These are phyloP conservation scores for Numida meleagris DNA, from an alignment of 2,113 vertebrate species.

Conservation along the genomic window DNA sequence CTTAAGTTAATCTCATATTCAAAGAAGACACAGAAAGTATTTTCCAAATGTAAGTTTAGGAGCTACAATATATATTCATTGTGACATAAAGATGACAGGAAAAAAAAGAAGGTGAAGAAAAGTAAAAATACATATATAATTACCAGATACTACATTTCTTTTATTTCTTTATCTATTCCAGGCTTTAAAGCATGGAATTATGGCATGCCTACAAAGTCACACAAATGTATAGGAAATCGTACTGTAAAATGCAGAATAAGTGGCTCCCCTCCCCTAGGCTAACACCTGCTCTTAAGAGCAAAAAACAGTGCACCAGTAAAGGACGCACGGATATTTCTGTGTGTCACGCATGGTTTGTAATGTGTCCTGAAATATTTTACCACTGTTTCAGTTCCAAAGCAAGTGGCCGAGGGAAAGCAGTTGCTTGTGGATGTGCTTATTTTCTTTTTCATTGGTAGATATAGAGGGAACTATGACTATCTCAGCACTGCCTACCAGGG, in stretches of 20 bases:
- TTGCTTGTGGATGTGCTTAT: background rate
- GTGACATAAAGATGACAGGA: background rate
- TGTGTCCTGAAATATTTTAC: background rate
- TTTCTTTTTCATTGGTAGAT: background rate
- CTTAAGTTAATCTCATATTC: background rate
- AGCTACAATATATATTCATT: background rate
- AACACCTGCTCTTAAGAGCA: background rate
- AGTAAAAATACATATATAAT: background rate
- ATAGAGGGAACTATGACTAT: background rate
- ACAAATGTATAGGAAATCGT: background rate
- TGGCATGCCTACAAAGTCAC: background rate
- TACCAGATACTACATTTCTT: background rate
- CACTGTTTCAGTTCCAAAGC: background rate
- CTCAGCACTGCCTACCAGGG: fast-evolving
- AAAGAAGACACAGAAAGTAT: background rate
- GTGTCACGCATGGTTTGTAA: background rate
- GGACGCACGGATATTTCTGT: background rate
- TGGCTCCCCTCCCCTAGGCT: background rate
- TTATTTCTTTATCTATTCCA: background rate
- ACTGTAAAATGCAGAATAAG: background rate
- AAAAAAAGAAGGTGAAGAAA: background rate
- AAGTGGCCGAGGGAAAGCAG: background rate
- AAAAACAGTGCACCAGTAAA: background rate
- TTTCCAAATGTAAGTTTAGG: background rate
- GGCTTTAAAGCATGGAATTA: background rate